Evolutionary conservation across 2,113 vertebrate genomes (phyloP).

Genomic region (Forbesichthys agassizii): DNA sequence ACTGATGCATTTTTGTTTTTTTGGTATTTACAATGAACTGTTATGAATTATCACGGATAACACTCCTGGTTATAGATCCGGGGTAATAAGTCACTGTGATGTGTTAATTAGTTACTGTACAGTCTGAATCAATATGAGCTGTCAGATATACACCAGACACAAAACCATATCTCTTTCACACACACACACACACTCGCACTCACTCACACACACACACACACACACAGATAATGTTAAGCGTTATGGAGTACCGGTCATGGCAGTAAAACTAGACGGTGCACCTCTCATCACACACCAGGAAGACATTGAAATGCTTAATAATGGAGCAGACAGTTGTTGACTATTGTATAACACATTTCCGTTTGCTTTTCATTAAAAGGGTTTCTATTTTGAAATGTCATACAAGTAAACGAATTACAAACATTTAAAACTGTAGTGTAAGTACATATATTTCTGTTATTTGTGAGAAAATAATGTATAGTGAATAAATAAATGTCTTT

Average conservation of each 20-base stretch:
- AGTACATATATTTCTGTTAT: too few relatives aligned
- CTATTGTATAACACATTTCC: too few relatives aligned
- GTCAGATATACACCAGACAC: not conserved
- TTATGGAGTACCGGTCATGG: not conserved
- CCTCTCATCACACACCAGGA: not conserved
- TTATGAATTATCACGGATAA: constrained; percentile 33
- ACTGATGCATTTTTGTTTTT: constrained; percentile 2
- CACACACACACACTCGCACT: too few relatives aligned
- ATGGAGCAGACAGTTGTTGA: too few relatives aligned
- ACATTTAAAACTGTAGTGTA: too few relatives aligned
- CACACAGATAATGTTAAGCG: not conserved
- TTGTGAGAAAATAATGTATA: too few relatives aligned
- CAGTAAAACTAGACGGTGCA: too few relatives aligned
- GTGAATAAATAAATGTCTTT: too few relatives aligned
- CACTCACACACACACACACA: not conserved
- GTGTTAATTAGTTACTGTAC: constrained; percentile 7
- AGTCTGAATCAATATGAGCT: constrained; percentile 3
- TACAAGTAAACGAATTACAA: too few relatives aligned
- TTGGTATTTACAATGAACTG: constrained; percentile 7
- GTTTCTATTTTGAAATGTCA: too few relatives aligned
- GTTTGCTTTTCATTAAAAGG: too few relatives aligned
- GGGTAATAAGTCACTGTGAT: constrained; percentile 14
- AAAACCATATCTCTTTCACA: not conserved
- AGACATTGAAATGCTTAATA: too few relatives aligned
- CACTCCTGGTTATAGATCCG: not conserved